Evolutionary conservation across 2,797 vertebrate species (phyloP).

Genomic region (Pseudotriccus pelzelni): DNA sequence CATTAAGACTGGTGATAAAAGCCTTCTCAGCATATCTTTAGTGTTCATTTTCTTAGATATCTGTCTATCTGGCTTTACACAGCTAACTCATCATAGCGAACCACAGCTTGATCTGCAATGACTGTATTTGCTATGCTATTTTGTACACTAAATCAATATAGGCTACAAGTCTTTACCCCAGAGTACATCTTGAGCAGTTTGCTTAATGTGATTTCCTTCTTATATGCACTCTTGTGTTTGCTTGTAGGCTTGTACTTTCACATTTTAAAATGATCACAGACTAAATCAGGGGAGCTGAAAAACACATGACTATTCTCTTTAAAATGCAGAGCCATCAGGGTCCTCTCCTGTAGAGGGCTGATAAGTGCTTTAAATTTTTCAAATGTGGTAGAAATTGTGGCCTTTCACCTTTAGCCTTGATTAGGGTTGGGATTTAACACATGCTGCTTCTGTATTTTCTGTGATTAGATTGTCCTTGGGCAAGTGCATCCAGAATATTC

Average conservation of each 20-base stretch:
- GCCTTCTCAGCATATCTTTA: neutral
- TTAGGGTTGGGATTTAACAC: conserved; percentile 60
- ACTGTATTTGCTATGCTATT: neutral
- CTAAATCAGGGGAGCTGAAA: neutral
- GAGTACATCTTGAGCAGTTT: conserved; percentile 15
- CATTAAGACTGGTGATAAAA: neutral
- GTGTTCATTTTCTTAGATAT: neutral
- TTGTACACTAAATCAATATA: conserved; percentile 11
- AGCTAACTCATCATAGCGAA: neutral
- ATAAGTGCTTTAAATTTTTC: conserved; percentile 58
- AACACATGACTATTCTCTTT: conserved; percentile 16
- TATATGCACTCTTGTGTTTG: neutral
- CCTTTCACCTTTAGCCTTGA: conserved; percentile 60
- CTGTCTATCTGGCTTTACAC: neutral
- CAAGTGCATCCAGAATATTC: conserved; percentile 12
- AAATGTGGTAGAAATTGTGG: conserved; percentile 29
- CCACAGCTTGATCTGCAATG: neutral
- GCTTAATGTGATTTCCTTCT: conserved; percentile 2
- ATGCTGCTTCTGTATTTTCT: conserved; percentile 25
- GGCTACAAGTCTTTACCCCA: conserved; percentile 6
- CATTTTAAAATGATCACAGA: conserved; percentile 33
- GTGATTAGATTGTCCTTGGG: conserved; percentile 64
- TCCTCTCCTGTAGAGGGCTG: conserved; percentile 44
- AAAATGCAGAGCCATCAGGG: conserved; percentile 45
- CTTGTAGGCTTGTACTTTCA: conserved; percentile 21